Evolutionary conservation across 2,797 vertebrate genomes (phyloP).

Genomic region (Falco rusticolus): DNA sequence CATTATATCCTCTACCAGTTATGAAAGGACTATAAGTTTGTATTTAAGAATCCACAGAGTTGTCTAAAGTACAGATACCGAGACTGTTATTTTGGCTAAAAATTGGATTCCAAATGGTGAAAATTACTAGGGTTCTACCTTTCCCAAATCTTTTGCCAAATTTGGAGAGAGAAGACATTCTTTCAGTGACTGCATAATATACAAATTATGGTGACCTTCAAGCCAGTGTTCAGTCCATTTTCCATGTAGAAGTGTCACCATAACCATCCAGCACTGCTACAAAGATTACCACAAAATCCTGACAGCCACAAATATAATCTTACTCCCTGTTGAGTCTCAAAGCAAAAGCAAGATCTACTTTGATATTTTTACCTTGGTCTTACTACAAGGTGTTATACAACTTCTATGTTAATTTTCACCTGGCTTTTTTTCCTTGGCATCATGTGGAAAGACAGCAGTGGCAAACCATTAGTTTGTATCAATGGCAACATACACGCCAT

Average conservation of each 20-base stretch:
- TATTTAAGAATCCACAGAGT: not conserved
- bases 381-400: not conserved
- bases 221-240: not conserved
- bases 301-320: not conserved
- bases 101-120: not conserved
- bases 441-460: not conserved
- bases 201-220: not conserved
- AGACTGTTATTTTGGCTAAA: not conserved
- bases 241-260: not conserved
- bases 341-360: not conserved
- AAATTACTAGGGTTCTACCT: not conserved
- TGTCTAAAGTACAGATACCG: not conserved
- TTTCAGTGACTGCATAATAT: not conserved
- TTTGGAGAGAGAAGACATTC: not conserved
- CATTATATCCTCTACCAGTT: not conserved
- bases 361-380: not conserved
- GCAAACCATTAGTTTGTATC: not conserved
- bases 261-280: not conserved
- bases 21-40: not conserved
- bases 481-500: not conserved
- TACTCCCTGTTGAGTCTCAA: not conserved
- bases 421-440: not conserved
- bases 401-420: not conserved
- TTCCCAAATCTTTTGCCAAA: not conserved
- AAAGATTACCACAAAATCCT: not conserved